phyloP scores from a whole-genome alignment of 64 coral and sea anemone species.

The Stichodactyla helianthus region DNA sequence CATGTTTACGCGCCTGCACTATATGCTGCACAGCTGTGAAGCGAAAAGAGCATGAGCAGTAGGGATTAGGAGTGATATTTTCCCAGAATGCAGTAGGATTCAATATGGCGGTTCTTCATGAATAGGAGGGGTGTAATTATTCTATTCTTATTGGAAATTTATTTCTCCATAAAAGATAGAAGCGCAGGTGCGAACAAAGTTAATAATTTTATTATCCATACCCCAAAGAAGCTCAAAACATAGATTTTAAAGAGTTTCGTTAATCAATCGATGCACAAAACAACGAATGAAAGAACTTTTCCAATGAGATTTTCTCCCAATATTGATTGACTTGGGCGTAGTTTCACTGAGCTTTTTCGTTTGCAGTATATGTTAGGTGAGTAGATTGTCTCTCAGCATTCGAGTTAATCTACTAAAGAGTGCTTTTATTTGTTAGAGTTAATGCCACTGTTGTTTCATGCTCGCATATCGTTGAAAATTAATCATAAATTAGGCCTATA shows the following conservation, averaged over 20 bases:
- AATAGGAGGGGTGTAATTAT: background rate
- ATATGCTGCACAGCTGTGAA: constrained; percentile 9
- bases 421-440: too few relatives aligned
- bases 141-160: background rate
- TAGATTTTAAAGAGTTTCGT: background rate
- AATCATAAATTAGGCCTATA: too few relatives aligned
- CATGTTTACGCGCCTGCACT: background rate
- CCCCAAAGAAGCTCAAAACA: background rate
- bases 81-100: background rate
- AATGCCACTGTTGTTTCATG: too few relatives aligned
- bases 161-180: background rate
- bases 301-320: background rate
- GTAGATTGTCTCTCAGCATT: background rate
- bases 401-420: too few relatives aligned
- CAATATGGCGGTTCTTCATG: background rate
- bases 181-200: background rate
- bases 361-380: background rate
- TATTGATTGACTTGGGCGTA: background rate
- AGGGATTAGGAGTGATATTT: background rate
- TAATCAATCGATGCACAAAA: background rate
- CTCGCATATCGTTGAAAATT: too few relatives aligned
- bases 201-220: too few relatives aligned
- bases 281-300: background rate
- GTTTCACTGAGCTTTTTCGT: background rate
- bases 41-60: background rate